These are phyloP conservation scores for Paradisaea rubra DNA, from an alignment of 2,113 vertebrate genomes.

Conservation along the genomic window DNA sequence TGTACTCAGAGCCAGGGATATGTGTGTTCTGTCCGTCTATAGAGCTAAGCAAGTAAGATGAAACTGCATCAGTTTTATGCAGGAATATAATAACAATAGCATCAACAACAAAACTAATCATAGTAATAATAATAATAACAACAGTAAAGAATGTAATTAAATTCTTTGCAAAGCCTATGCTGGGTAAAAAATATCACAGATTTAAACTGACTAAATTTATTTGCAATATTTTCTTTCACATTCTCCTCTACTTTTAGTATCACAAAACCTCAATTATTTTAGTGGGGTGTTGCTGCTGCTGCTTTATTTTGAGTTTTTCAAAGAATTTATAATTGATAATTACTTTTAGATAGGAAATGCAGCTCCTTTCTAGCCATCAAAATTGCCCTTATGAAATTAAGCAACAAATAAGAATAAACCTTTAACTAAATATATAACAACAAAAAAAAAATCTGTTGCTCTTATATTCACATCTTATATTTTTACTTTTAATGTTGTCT, in stretches of 20 bases:
- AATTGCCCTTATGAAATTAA: neutral
- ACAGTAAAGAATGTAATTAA: neutral
- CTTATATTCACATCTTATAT: neutral
- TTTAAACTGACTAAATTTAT: neutral
- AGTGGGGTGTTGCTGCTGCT: neutral
- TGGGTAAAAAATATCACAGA: neutral
- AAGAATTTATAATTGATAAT: neutral
- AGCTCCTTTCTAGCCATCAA: neutral
- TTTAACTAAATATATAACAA: neutral
- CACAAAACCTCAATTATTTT: neutral
- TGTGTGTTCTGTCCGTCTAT: neutral
- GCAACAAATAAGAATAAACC: neutral
- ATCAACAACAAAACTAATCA: neutral
- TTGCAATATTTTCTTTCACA: neutral
- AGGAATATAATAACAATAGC: neutral
- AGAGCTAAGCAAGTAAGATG: neutral
- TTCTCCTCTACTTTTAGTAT: neutral
- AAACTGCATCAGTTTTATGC: neutral
- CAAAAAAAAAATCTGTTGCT: neutral
- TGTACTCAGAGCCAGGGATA: neutral
- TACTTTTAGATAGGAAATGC: neutral
- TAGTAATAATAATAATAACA: neutral
- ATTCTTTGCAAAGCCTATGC: neutral
- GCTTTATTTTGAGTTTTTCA: neutral
- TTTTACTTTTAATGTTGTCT: neutral